Base-by-base conservation (phyloP, 37 sponge, comb jelly and placozoan species). In the Lycopodina hypogea region DNA sequence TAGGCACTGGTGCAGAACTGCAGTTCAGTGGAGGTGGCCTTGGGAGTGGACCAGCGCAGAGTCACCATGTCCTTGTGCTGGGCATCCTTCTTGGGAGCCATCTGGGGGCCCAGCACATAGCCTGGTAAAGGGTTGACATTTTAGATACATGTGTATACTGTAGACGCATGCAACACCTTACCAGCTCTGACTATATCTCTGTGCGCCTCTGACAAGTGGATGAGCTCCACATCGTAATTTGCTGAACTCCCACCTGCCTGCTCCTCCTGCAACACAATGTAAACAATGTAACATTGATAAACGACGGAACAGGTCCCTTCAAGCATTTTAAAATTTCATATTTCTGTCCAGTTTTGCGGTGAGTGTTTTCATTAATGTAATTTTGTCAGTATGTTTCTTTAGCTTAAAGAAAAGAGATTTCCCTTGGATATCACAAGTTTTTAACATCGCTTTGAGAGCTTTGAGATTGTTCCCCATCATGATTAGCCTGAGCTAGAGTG, bases 211-310 rank as follows among this genome's bases (percentile, higher is more conserved):
- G 73, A 37, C 9, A 73, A 42, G 56, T 95, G 96, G 32, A 80
- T 78, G 41, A 96, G 69, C 60, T 96, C 87, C 29, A 96, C 97
- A 69, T 96, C 97, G 45, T 94, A 96, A 65, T 96, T 94, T 41
- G 83, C 71, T 0, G 94, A 93, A 80, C 80, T 82, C 12, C 95
- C 90, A 38, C 88, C 93, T n/a, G 78, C 53, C 56, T 95, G 95
- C 86, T 95, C 95, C 74, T 95, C 95, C 95, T 95, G 74, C 38
- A 29, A 18, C 19, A 36, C 48, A 18, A n/a, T n/a, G 36, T 22
- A 56, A 32, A 32, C 36, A 53, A 60, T 19, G 12, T 39, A 22
- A 30, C 68, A 67, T 63, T n/a, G n/a, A n/a, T n/a, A n/a, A n/a
- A n/a, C n/a, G n/a, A n/a, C n/a, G n/a, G n/a, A n/a, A n/a, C n/a